Evolutionary conservation across 1,140 invertebrate species (phyloP).

Genomic region (Babylonia areolata): DNA sequence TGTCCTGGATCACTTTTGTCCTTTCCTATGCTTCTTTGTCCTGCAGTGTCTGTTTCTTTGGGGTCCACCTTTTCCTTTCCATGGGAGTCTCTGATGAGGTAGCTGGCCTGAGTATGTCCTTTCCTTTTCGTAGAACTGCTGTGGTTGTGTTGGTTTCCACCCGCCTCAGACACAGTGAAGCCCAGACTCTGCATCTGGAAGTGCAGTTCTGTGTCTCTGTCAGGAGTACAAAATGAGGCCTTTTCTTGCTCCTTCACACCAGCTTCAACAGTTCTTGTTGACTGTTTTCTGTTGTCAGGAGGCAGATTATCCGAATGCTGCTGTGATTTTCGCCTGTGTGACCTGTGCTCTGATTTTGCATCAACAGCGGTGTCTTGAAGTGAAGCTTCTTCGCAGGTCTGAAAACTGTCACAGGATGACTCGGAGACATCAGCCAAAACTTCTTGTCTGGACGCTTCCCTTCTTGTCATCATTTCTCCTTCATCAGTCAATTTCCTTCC

Average conservation of each 20-base stretch:
- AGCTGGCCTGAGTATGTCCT: neutral
- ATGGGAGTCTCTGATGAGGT: neutral
- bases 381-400: conserved; percentile 48
- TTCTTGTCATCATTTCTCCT: no score
- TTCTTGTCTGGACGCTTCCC: neutral
- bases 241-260: neutral
- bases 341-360: neutral
- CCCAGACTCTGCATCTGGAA: conserved; percentile 1
- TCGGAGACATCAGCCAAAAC: neutral
- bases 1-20: neutral
- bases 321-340: neutral
- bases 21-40: no score
- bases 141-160: neutral
- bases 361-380: neutral
- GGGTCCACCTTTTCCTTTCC: neutral
- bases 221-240: neutral
- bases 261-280: no score
- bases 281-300: no score
- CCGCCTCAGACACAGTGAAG: neutral
- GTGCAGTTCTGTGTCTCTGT: neutral
- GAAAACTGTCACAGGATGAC: conserved; percentile 46
- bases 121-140: neutral
- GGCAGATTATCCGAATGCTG: no score
- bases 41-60: no score
- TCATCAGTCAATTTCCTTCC: no score